Base-by-base conservation (phyloP, 1,140 invertebrate species). In the Cydia splendana region DNA sequence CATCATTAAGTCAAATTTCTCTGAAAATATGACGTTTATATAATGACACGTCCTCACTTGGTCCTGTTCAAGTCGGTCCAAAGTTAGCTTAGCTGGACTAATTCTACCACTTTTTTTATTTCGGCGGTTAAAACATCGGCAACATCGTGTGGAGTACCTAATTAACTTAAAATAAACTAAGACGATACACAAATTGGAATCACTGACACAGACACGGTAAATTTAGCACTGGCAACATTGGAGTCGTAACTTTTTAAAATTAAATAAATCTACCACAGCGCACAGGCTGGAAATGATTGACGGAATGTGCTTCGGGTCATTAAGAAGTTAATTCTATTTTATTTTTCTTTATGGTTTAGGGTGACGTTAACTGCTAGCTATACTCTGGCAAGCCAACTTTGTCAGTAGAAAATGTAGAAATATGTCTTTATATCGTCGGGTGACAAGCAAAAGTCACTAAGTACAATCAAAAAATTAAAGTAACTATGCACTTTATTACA, bases 151-250 rank as follows among this genome's bases (percentile, higher is more conserved):
- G 65, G 48, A 30, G 71, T 74, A 78, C 78, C 77, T 85, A 88
- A 88, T 87, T 88, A 88, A 88, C 84, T 84, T 76, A 84, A 86
- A 88, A 62, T 62, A 62, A 62, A 62, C 57, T 87, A 84, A 87
- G 82, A 83, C 82, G 77, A 85, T 80, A 85, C 81, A 85, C 84
- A 87, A 85, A 87, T 87, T 85, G 84, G 79, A 79, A 75, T 57
- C 78, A 75, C 75, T 78, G 78, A 69, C 78, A 81, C 76, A 76
- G 76, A 79, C 79, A 81, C 79, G 80, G 82, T 87, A 83, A 86
- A 87, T 88, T 88, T 84, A 87, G 80, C 81, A 73, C 71, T 74
- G 75, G 73, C 77, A 75, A 79, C 81, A 79, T 81, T 74, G 71
- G 77, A 78, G 42, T 79, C 75, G 81, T 78, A 57, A 75, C 65